Conservation (phyloP, 2,888 invertebrate species). For the Sinopyrophorus schimmeli region DNA sequence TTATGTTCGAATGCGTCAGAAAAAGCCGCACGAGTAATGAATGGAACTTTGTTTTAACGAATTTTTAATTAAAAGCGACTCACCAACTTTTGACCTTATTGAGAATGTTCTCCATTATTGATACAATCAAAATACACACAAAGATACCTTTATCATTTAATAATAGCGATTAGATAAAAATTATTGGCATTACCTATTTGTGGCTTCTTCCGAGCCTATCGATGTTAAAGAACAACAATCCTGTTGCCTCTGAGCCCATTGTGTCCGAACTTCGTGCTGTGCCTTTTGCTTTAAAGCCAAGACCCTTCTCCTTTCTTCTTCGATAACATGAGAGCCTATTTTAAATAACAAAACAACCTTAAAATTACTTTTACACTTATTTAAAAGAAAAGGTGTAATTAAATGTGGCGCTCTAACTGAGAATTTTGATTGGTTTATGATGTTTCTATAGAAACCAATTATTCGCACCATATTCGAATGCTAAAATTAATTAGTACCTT, state of each 20-base stretch:
- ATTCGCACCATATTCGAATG: too few relatives aligned
- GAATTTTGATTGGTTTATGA: too few relatives aligned
- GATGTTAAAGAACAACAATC: slow-evolving; percentile 63
- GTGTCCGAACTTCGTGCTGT: slow-evolving; percentile 85
- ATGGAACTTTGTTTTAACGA: too few relatives aligned
- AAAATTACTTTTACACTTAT: neutral
- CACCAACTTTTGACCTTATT: too few relatives aligned
- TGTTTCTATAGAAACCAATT: too few relatives aligned
- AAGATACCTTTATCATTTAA: too few relatives aligned
- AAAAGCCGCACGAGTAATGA: too few relatives aligned
- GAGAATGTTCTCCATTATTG: too few relatives aligned
- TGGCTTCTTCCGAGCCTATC: slow-evolving; percentile 47
- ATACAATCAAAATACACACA: too few relatives aligned
- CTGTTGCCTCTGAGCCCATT: slow-evolving; percentile 75
- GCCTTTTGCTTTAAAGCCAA: slow-evolving; percentile 82
- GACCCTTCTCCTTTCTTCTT: slow-evolving; percentile 86
- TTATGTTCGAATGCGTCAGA: too few relatives aligned
- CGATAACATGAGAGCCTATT: slow-evolving; percentile 88
- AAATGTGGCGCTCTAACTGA: neutral
- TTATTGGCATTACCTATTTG: slow-evolving; percentile 43
- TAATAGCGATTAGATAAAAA: slow-evolving; percentile 17
- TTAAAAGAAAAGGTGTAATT: neutral
- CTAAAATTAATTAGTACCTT: slow-evolving; percentile 78
- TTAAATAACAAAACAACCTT: slow-evolving; percentile 22
- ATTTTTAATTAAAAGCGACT: too few relatives aligned